A percentile compares a stretch with the other conserved stretches of the same genome.
phyloP scores from a whole-genome alignment of 2,113 vertebrate genomes.

The Microtus richardsoni region DNA sequence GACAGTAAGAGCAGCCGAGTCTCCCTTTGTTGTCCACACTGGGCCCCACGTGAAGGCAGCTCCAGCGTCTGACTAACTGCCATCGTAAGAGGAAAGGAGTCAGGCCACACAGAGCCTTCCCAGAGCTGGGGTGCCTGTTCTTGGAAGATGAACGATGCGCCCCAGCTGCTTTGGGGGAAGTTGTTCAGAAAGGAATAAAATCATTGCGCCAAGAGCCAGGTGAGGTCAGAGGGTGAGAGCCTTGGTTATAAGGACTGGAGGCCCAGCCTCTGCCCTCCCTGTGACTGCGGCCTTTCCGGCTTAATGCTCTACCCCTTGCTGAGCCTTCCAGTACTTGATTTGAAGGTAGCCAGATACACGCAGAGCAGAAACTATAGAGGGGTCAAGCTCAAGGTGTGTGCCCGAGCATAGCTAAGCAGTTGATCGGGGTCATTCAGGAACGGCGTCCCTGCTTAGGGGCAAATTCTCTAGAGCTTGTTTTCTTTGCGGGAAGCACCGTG shows the following conservation, averaged over 20 bases:
- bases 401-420: neutral
- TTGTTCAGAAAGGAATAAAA: neutral
- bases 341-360: neutral
- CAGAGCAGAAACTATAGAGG: neutral
- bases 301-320: too few species aligned
- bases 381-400: too few species aligned
- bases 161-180: neutral
- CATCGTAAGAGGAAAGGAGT: too few species aligned
- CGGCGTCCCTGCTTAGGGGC: neutral
- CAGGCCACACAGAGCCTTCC: too few species aligned
- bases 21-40: neutral
- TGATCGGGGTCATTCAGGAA: neutral
- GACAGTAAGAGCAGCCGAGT: accelerated
- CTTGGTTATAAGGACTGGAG: neutral
- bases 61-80: neutral
- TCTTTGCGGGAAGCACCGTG: neutral
- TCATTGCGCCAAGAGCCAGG: neutral
- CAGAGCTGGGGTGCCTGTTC: neutral
- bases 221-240: neutral
- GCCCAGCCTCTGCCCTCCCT: accelerated
- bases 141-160: neutral
- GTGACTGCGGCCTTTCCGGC: neutral
- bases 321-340: neutral
- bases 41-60: neutral
- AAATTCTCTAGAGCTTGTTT: neutral